phyloP scores from a whole-genome alignment of 2,888 invertebrate genomes.

The Drosophila neotestacea region DNA sequence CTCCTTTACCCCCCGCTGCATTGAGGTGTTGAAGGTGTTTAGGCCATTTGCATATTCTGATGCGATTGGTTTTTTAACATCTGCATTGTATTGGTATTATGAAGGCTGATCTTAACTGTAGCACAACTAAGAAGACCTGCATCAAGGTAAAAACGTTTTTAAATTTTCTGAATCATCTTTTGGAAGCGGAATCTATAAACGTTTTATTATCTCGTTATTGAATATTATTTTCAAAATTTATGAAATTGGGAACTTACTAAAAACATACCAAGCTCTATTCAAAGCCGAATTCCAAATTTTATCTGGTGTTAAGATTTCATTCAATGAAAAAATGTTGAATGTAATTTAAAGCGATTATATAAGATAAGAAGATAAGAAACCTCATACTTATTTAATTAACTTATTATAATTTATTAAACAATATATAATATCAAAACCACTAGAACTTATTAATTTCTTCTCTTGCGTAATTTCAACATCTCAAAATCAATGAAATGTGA shows the following conservation, averaged over 20 bases:
- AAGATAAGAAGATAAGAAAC: neutral
- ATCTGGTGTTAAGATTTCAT: too few relatives aligned
- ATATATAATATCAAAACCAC: neutral
- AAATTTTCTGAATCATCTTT: slow-evolving; percentile 3
- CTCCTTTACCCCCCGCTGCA: slow-evolving; percentile 13
- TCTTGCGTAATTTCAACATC: neutral
- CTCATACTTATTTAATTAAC: neutral
- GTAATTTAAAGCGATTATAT: too few relatives aligned
- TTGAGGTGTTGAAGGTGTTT: slow-evolving; percentile 31
- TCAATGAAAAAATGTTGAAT: too few relatives aligned
- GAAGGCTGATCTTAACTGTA: slow-evolving; percentile 23
- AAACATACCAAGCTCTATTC: too few relatives aligned
- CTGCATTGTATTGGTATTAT: neutral
- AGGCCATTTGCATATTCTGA: slow-evolving; percentile 41
- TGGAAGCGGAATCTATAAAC: neutral
- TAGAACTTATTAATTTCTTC: neutral
- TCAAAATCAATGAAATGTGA: neutral
- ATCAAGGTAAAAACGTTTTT: slow-evolving; percentile 16
- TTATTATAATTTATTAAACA: slow-evolving; percentile 3
- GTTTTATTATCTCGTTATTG: neutral
- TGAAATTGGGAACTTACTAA: neutral
- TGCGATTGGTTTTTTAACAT: slow-evolving; percentile 4
- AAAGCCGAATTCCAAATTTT: too few relatives aligned
- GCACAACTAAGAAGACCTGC: slow-evolving; percentile 7
- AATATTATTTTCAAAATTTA: neutral